Conservation (phyloP, 2,888 invertebrate species). For the Metopia argyrocephala region DNA sequence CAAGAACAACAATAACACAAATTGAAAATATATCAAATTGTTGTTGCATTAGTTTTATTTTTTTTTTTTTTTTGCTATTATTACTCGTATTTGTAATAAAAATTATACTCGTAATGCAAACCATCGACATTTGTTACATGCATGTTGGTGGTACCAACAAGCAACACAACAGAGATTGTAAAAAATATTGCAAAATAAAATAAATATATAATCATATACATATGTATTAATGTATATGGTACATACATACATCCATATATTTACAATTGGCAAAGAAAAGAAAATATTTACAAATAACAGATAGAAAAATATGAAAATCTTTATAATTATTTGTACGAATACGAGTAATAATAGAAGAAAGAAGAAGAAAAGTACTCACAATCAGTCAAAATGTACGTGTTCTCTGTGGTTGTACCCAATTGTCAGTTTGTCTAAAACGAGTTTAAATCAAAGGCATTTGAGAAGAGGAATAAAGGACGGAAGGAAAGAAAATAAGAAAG, state of each 20-base stretch:
- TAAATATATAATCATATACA: too few relatives aligned
- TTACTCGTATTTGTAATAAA: slow-evolving; percentile 48
- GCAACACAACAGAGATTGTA: neutral
- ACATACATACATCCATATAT: too few relatives aligned
- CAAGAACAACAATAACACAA: neutral
- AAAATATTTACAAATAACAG: too few relatives aligned
- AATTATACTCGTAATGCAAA: slow-evolving; percentile 56
- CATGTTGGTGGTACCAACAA: slow-evolving; percentile 53
- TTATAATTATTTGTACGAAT: too few relatives aligned
- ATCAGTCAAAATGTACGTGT: too few relatives aligned
- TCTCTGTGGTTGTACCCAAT: slow-evolving; percentile 43
- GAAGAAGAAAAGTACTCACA: too few relatives aligned
- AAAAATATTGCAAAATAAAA: neutral
- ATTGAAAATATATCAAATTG: neutral
- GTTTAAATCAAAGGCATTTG: neutral
- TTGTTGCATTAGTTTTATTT: slow-evolving; percentile 17
- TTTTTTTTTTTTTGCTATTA: too few relatives aligned
- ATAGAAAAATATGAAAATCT: too few relatives aligned
- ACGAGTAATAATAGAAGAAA: too few relatives aligned
- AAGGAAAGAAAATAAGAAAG: neutral
- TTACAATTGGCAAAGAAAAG: too few relatives aligned
- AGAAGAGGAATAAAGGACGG: slow-evolving; percentile 16
- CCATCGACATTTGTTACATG: slow-evolving; percentile 62
- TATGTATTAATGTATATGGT: too few relatives aligned
- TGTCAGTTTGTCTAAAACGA: slow-evolving; percentile 40